A percentile compares a stretch with the other conserved stretches of the same genome.
These are phyloP conservation scores for Myzus persicae DNA, from an alignment of 1,140 invertebrate genomes.

Conservation along the genomic window DNA sequence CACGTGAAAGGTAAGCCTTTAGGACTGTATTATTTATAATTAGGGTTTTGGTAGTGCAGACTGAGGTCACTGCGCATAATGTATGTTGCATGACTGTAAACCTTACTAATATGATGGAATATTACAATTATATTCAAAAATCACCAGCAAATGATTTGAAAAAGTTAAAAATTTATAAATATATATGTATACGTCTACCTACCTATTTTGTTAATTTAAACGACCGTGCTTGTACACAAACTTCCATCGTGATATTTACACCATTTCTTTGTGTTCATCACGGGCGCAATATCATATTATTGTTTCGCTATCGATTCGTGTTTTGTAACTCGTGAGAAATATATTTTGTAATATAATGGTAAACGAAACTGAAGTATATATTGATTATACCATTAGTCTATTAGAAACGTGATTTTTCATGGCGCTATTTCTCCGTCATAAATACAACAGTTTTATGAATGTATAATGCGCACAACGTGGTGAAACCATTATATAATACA, in stretches of 20 bases:
- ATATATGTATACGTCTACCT: neutral
- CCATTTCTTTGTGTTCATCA: neutral
- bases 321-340: neutral
- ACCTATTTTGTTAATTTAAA: neutral
- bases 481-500: neutral
- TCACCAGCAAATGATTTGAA: neutral
- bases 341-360: conserved; percentile 1
- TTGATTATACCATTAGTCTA: conserved; percentile 13
- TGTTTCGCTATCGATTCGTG: neutral
- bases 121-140: neutral
- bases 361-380: neutral
- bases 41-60: neutral
- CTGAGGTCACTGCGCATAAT: neutral
- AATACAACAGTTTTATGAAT: neutral
- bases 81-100: neutral
- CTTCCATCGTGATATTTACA: neutral
- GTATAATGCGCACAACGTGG: neutral
- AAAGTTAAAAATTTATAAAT: neutral
- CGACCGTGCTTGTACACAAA: neutral
- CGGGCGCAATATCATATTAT: neutral
- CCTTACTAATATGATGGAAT: neutral
- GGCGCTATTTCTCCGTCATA: neutral
- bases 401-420: neutral
- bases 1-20: conserved; percentile 45
- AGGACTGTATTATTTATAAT: neutral